Evolutionary conservation across 2,113 vertebrate species (phyloP).

Genomic region (Aleadryas rufinucha): DNA sequence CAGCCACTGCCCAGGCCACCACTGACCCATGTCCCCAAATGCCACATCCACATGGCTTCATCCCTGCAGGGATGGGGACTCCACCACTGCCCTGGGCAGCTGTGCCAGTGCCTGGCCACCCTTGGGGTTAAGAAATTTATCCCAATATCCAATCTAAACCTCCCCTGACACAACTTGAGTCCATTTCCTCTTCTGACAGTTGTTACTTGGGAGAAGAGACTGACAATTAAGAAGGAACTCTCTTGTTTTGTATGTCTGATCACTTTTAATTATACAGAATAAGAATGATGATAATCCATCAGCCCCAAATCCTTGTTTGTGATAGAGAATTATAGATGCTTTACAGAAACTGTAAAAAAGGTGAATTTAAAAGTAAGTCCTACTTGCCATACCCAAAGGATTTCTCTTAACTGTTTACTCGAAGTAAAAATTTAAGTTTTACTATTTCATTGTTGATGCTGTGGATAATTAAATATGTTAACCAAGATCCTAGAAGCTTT

Average conservation of each 20-base stretch:
- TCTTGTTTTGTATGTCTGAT: neutral
- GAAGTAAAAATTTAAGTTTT: neutral
- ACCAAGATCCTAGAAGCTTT: slow-evolving; percentile 11
- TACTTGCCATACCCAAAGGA: neutral
- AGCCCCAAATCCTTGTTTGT: neutral
- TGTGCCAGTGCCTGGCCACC: neutral
- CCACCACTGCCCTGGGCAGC: neutral
- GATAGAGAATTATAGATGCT: neutral
- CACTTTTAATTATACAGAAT: neutral
- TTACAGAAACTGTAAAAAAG: neutral
- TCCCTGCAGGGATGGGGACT: neutral
- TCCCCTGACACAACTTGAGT: neutral
- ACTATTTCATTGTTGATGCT: neutral
- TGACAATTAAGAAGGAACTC: neutral
- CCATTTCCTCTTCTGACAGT: neutral
- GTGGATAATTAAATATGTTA: slow-evolving; percentile 7
- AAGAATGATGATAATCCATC: neutral
- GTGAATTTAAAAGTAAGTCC: neutral
- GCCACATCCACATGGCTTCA: rapidly evolving
- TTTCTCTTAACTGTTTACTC: neutral
- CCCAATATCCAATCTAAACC: neutral
- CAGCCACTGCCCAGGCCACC: neutral
- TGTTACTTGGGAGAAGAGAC: neutral
- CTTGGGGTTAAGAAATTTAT: neutral
- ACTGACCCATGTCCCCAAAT: neutral